Evolutionary conservation across 2,113 vertebrate genomes (phyloP), one percentile per base, ranked within the genome.

Genomic region (Lasiurus cinereus): DNA sequence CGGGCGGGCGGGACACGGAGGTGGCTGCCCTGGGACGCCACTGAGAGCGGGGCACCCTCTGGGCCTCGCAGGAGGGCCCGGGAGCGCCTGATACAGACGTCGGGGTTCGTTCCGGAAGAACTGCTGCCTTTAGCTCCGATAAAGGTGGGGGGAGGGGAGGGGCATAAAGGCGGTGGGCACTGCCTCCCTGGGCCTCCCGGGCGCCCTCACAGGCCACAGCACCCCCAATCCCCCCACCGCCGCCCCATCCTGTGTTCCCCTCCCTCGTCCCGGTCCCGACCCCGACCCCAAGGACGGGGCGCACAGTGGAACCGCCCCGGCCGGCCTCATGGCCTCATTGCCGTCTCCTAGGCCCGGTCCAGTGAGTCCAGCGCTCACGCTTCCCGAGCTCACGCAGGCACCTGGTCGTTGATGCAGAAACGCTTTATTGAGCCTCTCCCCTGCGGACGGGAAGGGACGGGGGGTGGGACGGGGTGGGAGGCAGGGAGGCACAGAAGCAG

Each of bases 391-490:
- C 31, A 50, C 33, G 54, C n/a, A 8, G 22, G 74, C 74, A 31
- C 29, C 6, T 9, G 31, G 4, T 78, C 56, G 1, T 84, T 84
- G 46, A 43, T 83, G 91, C 78, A 88, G 43, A 94, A 92, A 79
- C 0, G 3, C 52, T 95, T 97, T 90, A 96, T 90, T 80, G 72
- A 84, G 8, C 2, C 31, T 27, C 24, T 56, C 14, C 27, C 70
- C 43, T 50, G 11, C 43, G 56, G 18, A 11, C 33, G 33, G 14
- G 67, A 54, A 24, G 52, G 18, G 4, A 43, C 64, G 24, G 52
- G 70, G 59, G 19, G 31, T 24, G 18, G 73, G 31, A 88, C 92
- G 50, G 88, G 62, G 52, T 56, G 31, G 22, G 64, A 7, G 46
- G 80, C 59, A 77, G 29, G 19, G 82, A 24, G 52, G 50, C 66